phyloP scores from a whole-genome alignment of 2,888 invertebrate genomes.

The Andrena marginata region DNA sequence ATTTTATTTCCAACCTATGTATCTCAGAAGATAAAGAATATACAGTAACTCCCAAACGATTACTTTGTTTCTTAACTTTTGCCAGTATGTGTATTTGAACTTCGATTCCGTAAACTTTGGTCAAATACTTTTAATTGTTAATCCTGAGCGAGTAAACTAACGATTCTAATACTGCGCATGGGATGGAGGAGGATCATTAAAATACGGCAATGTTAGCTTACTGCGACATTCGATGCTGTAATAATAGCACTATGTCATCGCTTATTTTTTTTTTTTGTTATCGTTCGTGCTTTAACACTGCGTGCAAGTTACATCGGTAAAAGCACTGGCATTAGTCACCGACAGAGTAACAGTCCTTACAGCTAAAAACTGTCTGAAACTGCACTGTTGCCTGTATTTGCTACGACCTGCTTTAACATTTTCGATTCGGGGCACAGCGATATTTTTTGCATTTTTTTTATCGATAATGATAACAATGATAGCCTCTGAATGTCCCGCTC shows the following conservation, averaged over 20 bases:
- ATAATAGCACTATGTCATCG: conserved; percentile 52
- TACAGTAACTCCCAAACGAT: too few species aligned
- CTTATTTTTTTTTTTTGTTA: conserved; percentile 11
- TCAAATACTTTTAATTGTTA: conserved; percentile 61
- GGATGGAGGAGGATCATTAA: conserved; percentile 57
- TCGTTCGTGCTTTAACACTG: conserved; percentile 45
- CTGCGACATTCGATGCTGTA: conserved; percentile 58
- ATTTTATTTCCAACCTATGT: too few species aligned
- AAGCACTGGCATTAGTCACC: conserved; percentile 62
- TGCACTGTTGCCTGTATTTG: conserved; percentile 50
- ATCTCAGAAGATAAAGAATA: too few species aligned
- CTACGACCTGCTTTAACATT: conserved; percentile 32
- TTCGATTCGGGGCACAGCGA: conserved; percentile 48
- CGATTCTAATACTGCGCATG: conserved; percentile 58
- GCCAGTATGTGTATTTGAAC: neutral
- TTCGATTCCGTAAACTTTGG: conserved; percentile 55
- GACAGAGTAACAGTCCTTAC: conserved; percentile 61
- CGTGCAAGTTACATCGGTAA: conserved; percentile 60
- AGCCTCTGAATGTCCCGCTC: conserved; percentile 62
- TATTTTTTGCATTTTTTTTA: conserved; percentile 49
- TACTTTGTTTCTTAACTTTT: too few species aligned
- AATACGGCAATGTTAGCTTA: conserved; percentile 65
- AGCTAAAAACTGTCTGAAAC: conserved; percentile 59
- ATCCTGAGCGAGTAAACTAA: conserved; percentile 35
- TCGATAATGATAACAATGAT: conserved; percentile 63